These are phyloP conservation scores for Prolemur simus DNA, from an alignment of 2,113 vertebrate genomes.

Conservation along the genomic window DNA sequence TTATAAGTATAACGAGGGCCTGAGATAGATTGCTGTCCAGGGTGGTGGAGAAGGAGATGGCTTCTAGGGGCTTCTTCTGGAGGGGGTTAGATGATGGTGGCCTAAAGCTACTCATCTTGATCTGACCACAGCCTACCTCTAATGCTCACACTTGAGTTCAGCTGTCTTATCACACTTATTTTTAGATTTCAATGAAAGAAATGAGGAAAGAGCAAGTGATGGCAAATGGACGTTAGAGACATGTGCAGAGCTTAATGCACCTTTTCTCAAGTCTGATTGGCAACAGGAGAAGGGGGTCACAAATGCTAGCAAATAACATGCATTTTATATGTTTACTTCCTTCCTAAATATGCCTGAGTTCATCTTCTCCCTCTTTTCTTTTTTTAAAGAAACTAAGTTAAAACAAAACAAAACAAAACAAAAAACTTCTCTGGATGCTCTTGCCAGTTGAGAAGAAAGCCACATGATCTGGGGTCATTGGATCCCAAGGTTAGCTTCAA, in stretches of 20 bases:
- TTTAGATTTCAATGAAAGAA: slow-evolving; percentile 36
- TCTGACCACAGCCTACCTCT: background rate
- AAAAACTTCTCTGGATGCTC: background rate
- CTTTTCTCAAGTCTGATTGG: background rate
- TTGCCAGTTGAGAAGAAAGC: background rate
- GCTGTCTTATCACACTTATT: background rate
- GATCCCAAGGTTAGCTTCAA: background rate
- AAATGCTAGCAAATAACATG: background rate
- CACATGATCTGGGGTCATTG: background rate
- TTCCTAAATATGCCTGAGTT: background rate
- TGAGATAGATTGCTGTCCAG: background rate
- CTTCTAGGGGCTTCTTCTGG: background rate
- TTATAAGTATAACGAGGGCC: background rate
- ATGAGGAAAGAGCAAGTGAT: background rate
- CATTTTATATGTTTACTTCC: background rate
- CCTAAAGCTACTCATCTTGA: background rate
- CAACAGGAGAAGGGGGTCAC: background rate
- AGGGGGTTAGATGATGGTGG: background rate
- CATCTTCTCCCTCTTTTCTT: background rate
- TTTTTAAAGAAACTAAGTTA: background rate
- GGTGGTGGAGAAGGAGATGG: background rate
- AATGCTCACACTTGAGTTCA: background rate
- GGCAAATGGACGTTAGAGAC: background rate
- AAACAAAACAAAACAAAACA: background rate
- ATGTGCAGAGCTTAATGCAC: background rate